Evolutionary conservation across 2,797 vertebrate genomes (phyloP).

Genomic region (Tamandua tetradactyla): DNA sequence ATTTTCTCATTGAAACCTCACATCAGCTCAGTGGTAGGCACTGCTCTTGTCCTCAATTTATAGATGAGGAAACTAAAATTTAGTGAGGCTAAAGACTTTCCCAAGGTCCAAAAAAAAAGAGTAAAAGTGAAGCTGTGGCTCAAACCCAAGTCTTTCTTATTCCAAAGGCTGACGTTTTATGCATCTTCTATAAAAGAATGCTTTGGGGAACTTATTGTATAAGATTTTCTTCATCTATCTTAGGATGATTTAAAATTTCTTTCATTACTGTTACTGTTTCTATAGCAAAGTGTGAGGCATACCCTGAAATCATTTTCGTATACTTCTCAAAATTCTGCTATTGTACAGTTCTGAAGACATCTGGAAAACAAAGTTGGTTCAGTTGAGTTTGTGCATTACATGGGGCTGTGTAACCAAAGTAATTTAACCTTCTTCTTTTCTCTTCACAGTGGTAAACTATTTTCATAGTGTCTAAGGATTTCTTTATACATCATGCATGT

Average conservation of each 20-base stretch:
- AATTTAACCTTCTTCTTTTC: constrained; percentile 72
- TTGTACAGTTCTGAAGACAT: constrained; percentile 51
- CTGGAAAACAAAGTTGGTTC: constrained; percentile 60
- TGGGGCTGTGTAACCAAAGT: constrained; percentile 67
- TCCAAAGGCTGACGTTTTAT: neutral
- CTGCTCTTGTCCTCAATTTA: constrained; percentile 4
- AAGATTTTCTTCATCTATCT: neutral
- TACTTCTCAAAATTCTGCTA: neutral
- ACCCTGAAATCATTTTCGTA: constrained; percentile 46
- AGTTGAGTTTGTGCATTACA: constrained; percentile 57
- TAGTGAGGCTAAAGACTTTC: neutral
- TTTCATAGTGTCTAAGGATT: constrained; percentile 65
- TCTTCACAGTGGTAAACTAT: constrained; percentile 67
- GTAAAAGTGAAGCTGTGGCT: neutral
- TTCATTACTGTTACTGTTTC: neutral
- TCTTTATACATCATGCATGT: constrained; percentile 71
- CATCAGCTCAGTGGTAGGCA: neutral
- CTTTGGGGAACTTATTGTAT: neutral
- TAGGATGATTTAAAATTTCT: constrained; percentile 9
- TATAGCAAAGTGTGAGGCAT: neutral
- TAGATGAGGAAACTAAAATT: neutral
- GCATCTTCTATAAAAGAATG: neutral
- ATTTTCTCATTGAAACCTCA: neutral
- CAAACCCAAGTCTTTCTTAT: neutral
- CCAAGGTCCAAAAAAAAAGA: neutral